Conservation (phyloP, 2,113 vertebrate genomes). For the Nyctereutes procyonoides region DNA sequence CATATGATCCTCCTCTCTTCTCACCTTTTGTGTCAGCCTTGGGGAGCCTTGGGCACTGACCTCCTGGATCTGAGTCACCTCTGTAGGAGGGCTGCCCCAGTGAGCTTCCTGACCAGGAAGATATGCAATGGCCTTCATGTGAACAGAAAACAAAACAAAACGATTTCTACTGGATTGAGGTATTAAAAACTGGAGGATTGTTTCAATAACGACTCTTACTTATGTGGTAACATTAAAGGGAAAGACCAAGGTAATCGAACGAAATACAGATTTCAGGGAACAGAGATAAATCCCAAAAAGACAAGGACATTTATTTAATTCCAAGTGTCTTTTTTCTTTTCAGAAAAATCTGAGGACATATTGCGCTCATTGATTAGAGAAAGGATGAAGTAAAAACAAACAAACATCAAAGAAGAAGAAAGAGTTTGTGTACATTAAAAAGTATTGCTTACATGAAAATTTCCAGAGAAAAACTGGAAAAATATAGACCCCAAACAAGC, state of each 20-base stretch:
- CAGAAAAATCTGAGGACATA: background rate
- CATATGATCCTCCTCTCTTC: too few species aligned
- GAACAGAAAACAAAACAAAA: background rate
- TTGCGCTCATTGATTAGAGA: background rate
- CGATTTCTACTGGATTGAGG: background rate
- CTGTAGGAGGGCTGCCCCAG: background rate
- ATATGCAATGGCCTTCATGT: background rate
- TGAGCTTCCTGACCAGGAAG: background rate
- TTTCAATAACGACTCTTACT: background rate
- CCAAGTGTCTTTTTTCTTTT: background rate
- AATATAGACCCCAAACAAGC: background rate
- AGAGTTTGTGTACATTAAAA: background rate
- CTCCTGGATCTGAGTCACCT: background rate
- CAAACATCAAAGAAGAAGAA: background rate
- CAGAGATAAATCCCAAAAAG: background rate
- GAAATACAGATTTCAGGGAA: background rate
- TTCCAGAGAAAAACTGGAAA: background rate
- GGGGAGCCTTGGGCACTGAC: background rate
- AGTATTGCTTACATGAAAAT: background rate
- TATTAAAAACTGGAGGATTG: background rate
- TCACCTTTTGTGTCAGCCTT: background rate
- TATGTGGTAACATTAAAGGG: background rate
- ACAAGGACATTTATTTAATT: background rate
- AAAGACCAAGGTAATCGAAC: background rate
- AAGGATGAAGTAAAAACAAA: background rate